These are phyloP conservation scores for Eudorcas thomsonii DNA, from an alignment of 2,113 vertebrate genomes.

Conservation along the genomic window DNA sequence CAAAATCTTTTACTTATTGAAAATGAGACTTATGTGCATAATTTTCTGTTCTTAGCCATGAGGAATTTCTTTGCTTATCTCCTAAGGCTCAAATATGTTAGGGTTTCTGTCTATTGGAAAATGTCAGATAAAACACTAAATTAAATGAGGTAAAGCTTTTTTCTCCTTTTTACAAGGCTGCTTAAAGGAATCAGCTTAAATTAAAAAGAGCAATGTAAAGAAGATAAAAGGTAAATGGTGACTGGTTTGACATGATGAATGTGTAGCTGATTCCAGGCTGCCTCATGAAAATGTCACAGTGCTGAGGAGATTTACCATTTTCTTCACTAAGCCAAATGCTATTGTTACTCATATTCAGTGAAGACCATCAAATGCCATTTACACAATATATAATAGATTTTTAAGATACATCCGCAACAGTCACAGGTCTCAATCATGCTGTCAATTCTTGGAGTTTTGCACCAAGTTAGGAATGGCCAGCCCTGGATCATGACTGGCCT, in stretches of 20 bases:
- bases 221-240: neutral
- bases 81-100: neutral
- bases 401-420: neutral
- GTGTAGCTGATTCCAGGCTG: too few relatives aligned
- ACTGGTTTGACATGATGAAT: neutral
- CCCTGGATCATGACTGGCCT: neutral
- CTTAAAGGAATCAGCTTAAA: neutral
- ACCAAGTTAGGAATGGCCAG: neutral
- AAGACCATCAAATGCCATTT: neutral
- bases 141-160: neutral
- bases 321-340: neutral
- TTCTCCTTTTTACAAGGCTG: neutral
- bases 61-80: neutral
- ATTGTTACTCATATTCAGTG: neutral
- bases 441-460: neutral
- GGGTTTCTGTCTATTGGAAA: neutral
- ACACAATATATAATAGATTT: neutral
- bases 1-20: neutral
- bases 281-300: neutral
- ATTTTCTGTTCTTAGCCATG: neutral
- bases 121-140: conserved; percentile 13
- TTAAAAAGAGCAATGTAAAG: neutral
- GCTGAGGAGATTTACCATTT: neutral
- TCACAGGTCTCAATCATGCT: neutral
- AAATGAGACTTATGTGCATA: neutral